A percentile compares a stretch with the other conserved stretches of the same genome.
Conservation (phyloP, 1,140 invertebrate species). For the Manduca sexta region DNA sequence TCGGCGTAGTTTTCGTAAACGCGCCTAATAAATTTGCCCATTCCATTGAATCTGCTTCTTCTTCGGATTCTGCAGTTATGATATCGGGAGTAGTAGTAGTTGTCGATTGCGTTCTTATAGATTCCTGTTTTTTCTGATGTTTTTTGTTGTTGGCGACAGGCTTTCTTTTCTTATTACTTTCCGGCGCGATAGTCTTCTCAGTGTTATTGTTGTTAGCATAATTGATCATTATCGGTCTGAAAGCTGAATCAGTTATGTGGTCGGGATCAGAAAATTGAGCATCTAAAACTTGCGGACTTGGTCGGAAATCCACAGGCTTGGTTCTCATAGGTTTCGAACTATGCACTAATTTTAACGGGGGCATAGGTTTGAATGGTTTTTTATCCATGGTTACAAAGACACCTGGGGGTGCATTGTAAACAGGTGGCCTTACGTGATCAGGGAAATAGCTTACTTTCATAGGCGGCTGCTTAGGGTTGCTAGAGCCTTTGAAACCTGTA, state of each 20-base stretch:
- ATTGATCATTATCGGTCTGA: slow-evolving; percentile 51
- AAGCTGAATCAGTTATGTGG: slow-evolving; percentile 42
- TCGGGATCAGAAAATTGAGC: slow-evolving; percentile 41
- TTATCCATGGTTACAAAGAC: slow-evolving; percentile 66
- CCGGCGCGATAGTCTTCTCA: slow-evolving; percentile 8
- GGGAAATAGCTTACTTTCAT: slow-evolving; percentile 45
- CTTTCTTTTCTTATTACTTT: slow-evolving; percentile 22
- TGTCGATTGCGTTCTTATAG: slow-evolving; percentile 27
- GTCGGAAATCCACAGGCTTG: slow-evolving; percentile 52
- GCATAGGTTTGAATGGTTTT: slow-evolving; percentile 66
- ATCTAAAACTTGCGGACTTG: slow-evolving; percentile 58
- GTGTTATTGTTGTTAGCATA: slow-evolving; percentile 22
- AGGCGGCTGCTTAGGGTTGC: slow-evolving; percentile 34
- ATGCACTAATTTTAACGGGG: slow-evolving; percentile 48
- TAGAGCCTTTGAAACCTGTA: slow-evolving; percentile 31
- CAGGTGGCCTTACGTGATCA: slow-evolving; percentile 51
- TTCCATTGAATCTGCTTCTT: slow-evolving; percentile 33
- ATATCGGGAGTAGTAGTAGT: slow-evolving; percentile 50
- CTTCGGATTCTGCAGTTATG: slow-evolving; percentile 38
- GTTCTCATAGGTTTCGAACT: slow-evolving; percentile 30
- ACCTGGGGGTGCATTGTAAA: slow-evolving; percentile 61
- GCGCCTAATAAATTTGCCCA: slow-evolving; percentile 53
- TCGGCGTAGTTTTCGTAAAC: slow-evolving; percentile 54
- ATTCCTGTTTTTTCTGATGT: slow-evolving; percentile 45
- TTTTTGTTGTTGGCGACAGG: slow-evolving; percentile 34